Evolutionary conservation across 2,113 vertebrate species (phyloP).

Genomic region (Loxodonta africana): DNA sequence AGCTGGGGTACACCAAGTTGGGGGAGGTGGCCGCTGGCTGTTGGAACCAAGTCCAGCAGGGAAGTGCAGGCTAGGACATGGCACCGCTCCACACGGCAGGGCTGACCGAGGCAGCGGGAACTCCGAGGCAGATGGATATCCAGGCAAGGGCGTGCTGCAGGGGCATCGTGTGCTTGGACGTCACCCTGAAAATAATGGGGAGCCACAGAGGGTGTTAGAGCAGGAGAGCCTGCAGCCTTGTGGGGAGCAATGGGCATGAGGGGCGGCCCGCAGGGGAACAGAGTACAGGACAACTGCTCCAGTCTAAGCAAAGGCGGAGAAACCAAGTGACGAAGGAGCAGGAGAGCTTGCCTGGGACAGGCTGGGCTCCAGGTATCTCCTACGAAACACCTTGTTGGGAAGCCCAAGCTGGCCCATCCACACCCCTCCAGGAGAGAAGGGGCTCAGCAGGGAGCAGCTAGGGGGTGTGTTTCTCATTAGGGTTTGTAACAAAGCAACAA

Average conservation of each 20-base stretch:
- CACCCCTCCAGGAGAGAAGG: too few relatives aligned
- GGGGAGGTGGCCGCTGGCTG: rapidly evolving
- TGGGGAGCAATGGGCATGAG: not conserved
- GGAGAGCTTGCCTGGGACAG: not conserved
- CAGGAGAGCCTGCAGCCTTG: rapidly evolving
- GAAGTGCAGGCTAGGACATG: rapidly evolving
- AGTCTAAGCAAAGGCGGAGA: rapidly evolving
- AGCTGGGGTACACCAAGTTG: rapidly evolving
- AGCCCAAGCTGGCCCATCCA: not conserved
- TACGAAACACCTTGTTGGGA: too few relatives aligned
- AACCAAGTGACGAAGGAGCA: rapidly evolving
- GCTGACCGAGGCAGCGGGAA: rapidly evolving
- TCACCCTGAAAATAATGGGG: not conserved
- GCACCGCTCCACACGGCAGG: rapidly evolving
- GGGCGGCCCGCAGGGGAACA: rapidly evolving
- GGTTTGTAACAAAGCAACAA: too few relatives aligned
- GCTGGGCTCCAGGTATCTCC: rapidly evolving
- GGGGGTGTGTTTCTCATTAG: not conserved
- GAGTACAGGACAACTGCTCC: rapidly evolving
- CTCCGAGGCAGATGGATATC: rapidly evolving
- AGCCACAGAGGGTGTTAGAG: not conserved
- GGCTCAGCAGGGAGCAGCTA: too few relatives aligned
- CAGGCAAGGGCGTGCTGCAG: not conserved
- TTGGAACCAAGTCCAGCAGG: not conserved
- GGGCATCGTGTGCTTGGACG: too few relatives aligned